Conservation (phyloP, 2,797 vertebrate species). For the Lacerta bilineata region DNA sequence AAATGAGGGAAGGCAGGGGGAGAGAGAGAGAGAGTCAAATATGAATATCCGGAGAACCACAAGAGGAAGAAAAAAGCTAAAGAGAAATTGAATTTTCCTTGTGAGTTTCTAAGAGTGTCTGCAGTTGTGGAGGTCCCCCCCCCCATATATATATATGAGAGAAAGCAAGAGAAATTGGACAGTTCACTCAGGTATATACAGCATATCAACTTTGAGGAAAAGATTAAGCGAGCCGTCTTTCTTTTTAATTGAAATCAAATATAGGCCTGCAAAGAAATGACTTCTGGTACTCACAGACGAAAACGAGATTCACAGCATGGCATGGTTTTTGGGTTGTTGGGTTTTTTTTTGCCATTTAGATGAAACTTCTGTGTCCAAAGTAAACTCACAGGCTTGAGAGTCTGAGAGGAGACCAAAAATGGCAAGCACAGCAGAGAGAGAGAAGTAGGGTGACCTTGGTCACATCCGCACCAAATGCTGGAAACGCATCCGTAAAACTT, state of each 20-base stretch:
- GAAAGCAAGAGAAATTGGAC: conserved; percentile 77
- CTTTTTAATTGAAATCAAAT: conserved; percentile 84
- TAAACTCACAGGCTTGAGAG: conserved; percentile 66
- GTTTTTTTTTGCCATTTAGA: conserved; percentile 51
- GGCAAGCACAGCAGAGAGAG: background rate
- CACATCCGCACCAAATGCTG: no score
- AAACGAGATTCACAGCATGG: conserved; percentile 53
- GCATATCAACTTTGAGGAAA: conserved; percentile 78
- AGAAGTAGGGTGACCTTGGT: background rate
- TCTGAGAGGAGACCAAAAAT: conserved; percentile 46
- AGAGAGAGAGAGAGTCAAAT: conserved; percentile 61
- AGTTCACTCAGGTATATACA: conserved; percentile 81
- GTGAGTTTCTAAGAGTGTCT: conserved; percentile 72
- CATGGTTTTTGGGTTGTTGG: conserved; percentile 15
- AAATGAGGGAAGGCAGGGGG: conserved; percentile 48
- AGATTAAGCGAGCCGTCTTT: conserved; percentile 80
- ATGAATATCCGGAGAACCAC: conserved; percentile 83
- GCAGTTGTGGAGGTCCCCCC: conserved; percentile 59
- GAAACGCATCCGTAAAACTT: no score
- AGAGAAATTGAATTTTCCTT: conserved; percentile 82
- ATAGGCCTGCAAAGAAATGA: conserved; percentile 74
- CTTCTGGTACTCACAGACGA: conserved; percentile 69
- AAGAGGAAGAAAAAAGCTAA: conserved; percentile 70
- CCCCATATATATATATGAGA: conserved; percentile 65
- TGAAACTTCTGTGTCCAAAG: conserved; percentile 60